Base-by-base conservation (phyloP, 92 coral and sea anemone species). In the Siderastrea radians region DNA sequence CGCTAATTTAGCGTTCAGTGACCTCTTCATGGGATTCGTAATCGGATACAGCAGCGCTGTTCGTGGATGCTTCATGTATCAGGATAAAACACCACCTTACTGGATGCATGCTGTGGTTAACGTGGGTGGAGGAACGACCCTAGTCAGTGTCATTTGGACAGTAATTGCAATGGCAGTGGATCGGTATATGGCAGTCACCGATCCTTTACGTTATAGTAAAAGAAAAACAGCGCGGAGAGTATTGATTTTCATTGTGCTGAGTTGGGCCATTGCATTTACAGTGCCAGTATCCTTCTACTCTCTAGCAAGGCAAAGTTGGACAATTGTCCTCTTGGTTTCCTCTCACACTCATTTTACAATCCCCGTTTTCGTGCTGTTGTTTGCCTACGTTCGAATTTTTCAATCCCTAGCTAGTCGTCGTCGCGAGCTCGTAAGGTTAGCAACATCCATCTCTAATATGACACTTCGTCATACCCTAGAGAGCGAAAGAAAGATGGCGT, bases 1-100 rank as follows among this genome's bases (percentile, higher is more conserved):
- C 72, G 72, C 72, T 4, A 78, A 78, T 65, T 48, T 78, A 43
- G 57, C 83, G 61, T 49, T 78, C 46, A 64, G 83, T 38, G 83
- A 78, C 83, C 45, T 63, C n/a, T 64, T 62, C 7, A 0, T 49
- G 3, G 72, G 72, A 15, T 44, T 78, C 6, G 26, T 63, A 46
- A 64, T 78, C 55, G 83, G 60, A 19, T 78, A 47, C 8, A 17
- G 72, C 72, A 71, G 48, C 3, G 83, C n/a, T 49, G n/a, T 78
- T 49, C 19, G 43, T 4, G 71, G 49, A 63, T 62, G 26, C 48
- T 64, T 78, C 43, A 12, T 49, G 60, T 78, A 62, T 47, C 46
- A 14, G 1, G 58, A 61, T 38, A 46, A 16, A 5, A 5, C 57
- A 1, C 46, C 19, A 5, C 83, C 83, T 12, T 5, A 3, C 1